A percentile compares a stretch with the other conserved stretches of the same genome.
Evolutionary conservation across 2,888 invertebrate genomes (phyloP).

Genomic region (Polyommatus iphigenia): DNA sequence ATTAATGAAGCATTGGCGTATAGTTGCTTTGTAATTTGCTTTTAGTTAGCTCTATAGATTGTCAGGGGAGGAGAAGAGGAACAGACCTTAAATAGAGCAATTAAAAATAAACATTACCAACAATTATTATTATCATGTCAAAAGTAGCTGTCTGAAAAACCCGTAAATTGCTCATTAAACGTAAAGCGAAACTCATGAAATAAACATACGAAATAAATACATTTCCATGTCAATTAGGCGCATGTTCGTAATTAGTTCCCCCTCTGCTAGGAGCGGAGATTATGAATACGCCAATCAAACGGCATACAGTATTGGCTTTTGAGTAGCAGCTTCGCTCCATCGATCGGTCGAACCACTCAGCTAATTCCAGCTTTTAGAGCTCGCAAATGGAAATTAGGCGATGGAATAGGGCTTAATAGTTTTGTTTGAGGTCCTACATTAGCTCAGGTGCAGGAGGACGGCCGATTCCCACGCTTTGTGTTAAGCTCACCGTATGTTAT

Average conservation of each 20-base stretch:
- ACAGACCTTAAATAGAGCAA: neutral
- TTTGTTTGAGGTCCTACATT: conserved; percentile 42
- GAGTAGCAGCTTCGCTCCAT: conserved; percentile 51
- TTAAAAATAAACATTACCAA: neutral
- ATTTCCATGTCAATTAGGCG: conserved; percentile 21
- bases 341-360: conserved; percentile 55
- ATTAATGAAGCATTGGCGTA: conserved; percentile 17
- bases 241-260: conserved; percentile 45
- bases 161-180: neutral
- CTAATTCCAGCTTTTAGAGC: conserved; percentile 69
- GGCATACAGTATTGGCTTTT: conserved; percentile 60
- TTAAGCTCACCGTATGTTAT: conserved; percentile 18
- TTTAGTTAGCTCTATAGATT: neutral
- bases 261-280: conserved; percentile 33
- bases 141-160: neutral
- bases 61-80: too few species aligned
- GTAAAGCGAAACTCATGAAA: conserved; percentile 16
- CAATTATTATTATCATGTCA: neutral
- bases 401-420: conserved; percentile 49
- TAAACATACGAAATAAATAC: conserved; percentile 31
- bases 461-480: conserved; percentile 20
- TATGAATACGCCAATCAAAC: conserved; percentile 51
- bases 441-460: conserved; percentile 23
- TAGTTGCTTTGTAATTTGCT: conserved; percentile 6
- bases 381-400: conserved; percentile 44